Evolutionary conservation across 1,140 invertebrate species (phyloP).

Genomic region (Cyrtorhinus lividipennis): DNA sequence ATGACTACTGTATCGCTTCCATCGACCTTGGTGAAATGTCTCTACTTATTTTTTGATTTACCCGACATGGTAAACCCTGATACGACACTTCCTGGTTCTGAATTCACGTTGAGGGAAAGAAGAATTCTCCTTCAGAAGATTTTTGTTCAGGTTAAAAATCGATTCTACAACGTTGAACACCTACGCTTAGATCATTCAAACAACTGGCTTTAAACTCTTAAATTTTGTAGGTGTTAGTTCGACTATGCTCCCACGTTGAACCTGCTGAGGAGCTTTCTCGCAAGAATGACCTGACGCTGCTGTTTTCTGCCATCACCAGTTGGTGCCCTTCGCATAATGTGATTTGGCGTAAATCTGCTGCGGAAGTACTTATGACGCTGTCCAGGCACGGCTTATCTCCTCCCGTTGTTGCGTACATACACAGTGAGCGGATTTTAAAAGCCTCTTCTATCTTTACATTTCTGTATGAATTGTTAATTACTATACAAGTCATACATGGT

Average conservation of each 20-base stretch:
- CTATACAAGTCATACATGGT: neutral
- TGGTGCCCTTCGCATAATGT: constrained; percentile 84
- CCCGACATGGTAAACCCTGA: constrained; percentile 68
- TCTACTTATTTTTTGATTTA: constrained; percentile 97
- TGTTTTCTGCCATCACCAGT: constrained; percentile 93
- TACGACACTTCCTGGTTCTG: constrained; percentile 44
- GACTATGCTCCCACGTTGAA: constrained; percentile 78
- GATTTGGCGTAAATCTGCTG: constrained; percentile 91
- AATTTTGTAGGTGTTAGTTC: constrained; percentile 59
- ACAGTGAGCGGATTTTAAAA: constrained; percentile 52
- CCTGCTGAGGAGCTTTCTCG: constrained; percentile 91
- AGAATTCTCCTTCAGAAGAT: constrained; percentile 88
- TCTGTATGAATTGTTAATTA: neutral
- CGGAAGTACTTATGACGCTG: constrained; percentile 90
- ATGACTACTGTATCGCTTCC: constrained; percentile 92
- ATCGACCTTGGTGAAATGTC: constrained; percentile 94
- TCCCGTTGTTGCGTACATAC: constrained; percentile 89
- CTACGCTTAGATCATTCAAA: too few species aligned
- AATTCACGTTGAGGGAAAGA: constrained; percentile 81
- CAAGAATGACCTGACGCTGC: constrained; percentile 87
- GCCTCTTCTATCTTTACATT: constrained; percentile 10
- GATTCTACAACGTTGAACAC: neutral
- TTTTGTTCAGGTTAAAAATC: constrained; percentile 67
- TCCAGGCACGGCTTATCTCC: constrained; percentile 85
- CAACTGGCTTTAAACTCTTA: neutral